Evolutionary conservation across 2,113 vertebrate species (phyloP).

Genomic region (Nicator chloris): DNA sequence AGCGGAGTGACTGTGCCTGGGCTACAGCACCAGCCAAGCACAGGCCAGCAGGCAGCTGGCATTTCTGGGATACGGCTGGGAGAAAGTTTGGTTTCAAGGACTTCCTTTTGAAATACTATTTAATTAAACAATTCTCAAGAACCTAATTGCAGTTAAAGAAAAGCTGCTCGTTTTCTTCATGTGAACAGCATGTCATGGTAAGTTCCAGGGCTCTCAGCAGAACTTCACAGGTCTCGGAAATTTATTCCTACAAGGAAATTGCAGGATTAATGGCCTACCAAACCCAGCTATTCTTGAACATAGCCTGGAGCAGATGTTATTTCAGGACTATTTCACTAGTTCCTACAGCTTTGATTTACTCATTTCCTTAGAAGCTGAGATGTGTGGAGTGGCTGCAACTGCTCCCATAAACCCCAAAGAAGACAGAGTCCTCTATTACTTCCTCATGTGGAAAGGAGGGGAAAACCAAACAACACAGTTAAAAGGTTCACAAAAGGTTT

Average conservation of each 20-base stretch:
- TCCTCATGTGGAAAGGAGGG: neutral
- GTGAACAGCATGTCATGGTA: neutral
- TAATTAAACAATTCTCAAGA: neutral
- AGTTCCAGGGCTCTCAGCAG: neutral
- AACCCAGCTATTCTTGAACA: neutral
- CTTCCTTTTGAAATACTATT: neutral
- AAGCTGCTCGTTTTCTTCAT: neutral
- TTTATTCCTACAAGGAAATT: neutral
- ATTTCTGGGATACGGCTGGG: fast-evolving
- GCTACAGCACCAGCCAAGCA: neutral
- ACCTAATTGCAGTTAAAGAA: neutral
- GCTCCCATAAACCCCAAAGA: neutral
- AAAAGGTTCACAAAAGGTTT: neutral
- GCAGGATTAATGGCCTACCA: neutral
- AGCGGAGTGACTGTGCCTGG: fast-evolving
- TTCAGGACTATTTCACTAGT: neutral
- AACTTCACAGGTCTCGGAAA: neutral
- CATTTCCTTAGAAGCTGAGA: neutral
- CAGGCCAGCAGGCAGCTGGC: neutral
- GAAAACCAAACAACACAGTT: neutral
- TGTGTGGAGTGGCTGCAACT: neutral
- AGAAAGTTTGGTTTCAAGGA: neutral
- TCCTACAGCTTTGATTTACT: neutral
- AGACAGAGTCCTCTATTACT: neutral
- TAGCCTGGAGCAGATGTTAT: neutral